phyloP scores from a whole-genome alignment of 2,888 invertebrate genomes.

The Gymnosoma rotundatum region DNA sequence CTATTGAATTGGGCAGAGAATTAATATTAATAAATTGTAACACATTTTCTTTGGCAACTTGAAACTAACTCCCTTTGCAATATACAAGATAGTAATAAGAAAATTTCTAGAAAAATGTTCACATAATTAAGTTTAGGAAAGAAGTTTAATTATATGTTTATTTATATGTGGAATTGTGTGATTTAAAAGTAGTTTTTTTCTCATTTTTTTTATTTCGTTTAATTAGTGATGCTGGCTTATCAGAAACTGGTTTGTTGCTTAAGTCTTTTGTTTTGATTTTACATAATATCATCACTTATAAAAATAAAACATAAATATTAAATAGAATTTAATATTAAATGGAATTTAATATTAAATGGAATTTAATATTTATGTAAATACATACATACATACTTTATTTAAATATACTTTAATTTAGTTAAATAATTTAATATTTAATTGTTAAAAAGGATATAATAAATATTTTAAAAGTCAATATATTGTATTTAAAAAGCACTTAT shows the following conservation, averaged over 20 bases:
- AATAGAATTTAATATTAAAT: no score
- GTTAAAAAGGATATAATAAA: neutral
- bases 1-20: neutral
- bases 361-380: neutral
- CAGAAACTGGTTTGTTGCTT: constrained; percentile 24
- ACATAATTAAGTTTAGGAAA: neutral
- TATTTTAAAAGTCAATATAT: constrained; percentile 42
- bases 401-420: no score
- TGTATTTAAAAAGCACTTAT: constrained; percentile 40
- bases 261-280: constrained; percentile 33
- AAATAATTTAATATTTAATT: no score
- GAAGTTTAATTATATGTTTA: neutral
- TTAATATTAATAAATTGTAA: neutral
- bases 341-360: no score
- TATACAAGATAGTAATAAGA: neutral
- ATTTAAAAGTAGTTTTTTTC: neutral
- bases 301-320: neutral
- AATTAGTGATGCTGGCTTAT: neutral
- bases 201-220: no score
- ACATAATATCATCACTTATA: neutral
- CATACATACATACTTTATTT: neutral
- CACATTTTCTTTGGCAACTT: neutral
- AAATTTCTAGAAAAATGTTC: constrained; percentile 2
- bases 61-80: neutral
- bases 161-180: neutral